phyloP scores from a whole-genome alignment of 2,797 vertebrate genomes.

The Choloepus didactylus region DNA sequence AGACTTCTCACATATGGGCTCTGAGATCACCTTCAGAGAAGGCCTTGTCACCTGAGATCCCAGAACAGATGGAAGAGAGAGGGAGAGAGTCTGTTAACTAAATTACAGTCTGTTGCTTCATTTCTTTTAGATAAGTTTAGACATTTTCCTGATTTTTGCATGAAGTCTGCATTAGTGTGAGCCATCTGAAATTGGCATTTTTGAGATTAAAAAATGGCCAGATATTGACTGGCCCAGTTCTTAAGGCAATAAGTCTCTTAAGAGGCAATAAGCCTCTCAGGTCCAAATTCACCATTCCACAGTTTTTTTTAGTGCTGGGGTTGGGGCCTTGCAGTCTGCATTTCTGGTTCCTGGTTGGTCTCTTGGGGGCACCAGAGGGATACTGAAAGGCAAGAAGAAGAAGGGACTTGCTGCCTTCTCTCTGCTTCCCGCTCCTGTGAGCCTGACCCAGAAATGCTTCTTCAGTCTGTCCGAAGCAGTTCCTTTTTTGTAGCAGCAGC shows the following conservation, averaged over 20 bases:
- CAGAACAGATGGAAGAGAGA: background rate
- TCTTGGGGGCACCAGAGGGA: background rate
- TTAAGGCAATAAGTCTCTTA: too few relatives aligned
- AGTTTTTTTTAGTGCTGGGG: background rate
- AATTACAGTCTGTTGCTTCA: background rate
- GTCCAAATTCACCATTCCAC: background rate
- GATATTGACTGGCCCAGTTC: background rate
- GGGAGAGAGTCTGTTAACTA: background rate
- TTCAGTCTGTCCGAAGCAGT: background rate
- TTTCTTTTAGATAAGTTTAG: background rate
- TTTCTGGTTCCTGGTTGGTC: background rate
- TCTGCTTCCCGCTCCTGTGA: background rate
- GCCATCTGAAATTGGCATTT: background rate
- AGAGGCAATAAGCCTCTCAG: background rate
- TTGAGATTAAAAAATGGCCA: background rate
- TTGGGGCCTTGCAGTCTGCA: background rate
- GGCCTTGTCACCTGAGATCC: too few relatives aligned
- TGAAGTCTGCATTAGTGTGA: background rate
- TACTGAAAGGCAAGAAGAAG: background rate
- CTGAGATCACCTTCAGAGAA: background rate
- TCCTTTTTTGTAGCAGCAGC: background rate
- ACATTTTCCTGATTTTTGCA: background rate
- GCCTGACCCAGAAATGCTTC: accelerated
- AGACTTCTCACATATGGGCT: too few relatives aligned
- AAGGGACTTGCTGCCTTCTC: background rate